Evolutionary conservation across 53 echinoderm and acorn worm species (phyloP).

Genomic region (Glandiceps talaboti): DNA sequence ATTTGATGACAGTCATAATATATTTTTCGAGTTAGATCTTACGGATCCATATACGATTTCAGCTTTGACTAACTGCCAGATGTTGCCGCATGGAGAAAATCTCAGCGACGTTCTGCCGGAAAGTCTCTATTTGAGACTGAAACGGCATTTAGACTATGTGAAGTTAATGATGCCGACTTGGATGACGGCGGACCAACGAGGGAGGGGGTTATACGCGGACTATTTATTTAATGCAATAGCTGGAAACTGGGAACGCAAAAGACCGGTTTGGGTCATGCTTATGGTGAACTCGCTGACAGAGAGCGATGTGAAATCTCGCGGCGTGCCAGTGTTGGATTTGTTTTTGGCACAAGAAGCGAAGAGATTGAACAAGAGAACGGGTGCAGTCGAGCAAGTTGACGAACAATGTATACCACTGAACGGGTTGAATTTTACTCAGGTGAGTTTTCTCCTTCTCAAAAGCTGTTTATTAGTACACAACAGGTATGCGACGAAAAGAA

Average conservation of each 20-base stretch:
- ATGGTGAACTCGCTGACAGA: conserved; percentile 92
- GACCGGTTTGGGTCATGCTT: conserved; percentile 96
- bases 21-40: conserved; percentile 91
- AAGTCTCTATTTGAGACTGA: conserved; percentile 57
- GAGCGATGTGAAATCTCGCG: conserved; percentile 77
- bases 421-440: conserved; percentile 91
- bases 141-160: conserved; percentile 84
- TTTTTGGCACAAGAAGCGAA: conserved; percentile 82
- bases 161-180: conserved; percentile 87
- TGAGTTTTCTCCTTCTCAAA: conserved; percentile 33
- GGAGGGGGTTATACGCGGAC: conserved; percentile 74
- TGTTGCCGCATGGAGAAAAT: conserved; percentile 83
- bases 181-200: conserved; percentile 69
- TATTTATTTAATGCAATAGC: conserved; percentile 88
- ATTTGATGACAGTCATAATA: conserved; percentile 81
- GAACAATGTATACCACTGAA: conserved; percentile 93
- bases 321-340: conserved; percentile 86
- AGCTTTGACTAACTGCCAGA: conserved; percentile 68
- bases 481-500: no score
- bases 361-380: conserved; percentile 72
- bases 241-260: conserved; percentile 91
- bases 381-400: conserved; percentile 82
- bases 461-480: no score
- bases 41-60: conserved; percentile 76
- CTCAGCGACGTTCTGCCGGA: conserved; percentile 74